Conservation (phyloP, 2,113 vertebrate species). For the Tetrao urogallus region DNA sequence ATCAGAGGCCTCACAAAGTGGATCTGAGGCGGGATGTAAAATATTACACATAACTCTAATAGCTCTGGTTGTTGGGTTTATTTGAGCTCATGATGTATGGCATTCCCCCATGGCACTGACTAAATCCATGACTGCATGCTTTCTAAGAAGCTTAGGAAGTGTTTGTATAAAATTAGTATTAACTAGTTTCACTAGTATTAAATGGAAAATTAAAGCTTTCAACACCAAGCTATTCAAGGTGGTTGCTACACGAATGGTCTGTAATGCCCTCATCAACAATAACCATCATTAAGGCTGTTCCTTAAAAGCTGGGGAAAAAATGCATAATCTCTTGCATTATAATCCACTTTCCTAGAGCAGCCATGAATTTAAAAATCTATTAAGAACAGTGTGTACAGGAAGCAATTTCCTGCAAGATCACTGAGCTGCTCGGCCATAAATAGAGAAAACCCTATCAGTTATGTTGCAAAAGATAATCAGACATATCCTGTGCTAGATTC, state of each 20-base stretch:
- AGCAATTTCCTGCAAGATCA: constrained; percentile 56
- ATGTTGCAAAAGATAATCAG: constrained; percentile 24
- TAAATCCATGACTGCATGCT: constrained; percentile 68
- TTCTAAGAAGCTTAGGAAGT: constrained; percentile 75
- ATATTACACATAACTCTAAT: constrained; percentile 61
- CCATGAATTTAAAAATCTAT: constrained; percentile 67
- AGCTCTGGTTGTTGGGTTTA: not conserved
- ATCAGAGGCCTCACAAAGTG: constrained; percentile 55
- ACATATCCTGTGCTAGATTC: not conserved
- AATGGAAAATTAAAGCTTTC: constrained; percentile 72
- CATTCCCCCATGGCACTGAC: constrained; percentile 44
- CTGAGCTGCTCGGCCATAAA: constrained; percentile 26
- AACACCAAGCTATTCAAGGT: constrained; percentile 55
- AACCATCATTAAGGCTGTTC: constrained; percentile 36
- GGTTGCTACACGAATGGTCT: constrained; percentile 33
- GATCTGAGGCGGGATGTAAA: constrained; percentile 24
- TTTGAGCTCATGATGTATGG: constrained; percentile 49
- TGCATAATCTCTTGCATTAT: constrained; percentile 58
- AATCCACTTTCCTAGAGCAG: constrained; percentile 62
- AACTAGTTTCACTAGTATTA: constrained; percentile 74
- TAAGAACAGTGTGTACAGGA: constrained; percentile 30
- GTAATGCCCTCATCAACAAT: constrained; percentile 59
- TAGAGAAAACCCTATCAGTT: constrained; percentile 28
- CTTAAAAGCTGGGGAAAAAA: constrained; percentile 66
- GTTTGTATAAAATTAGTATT: constrained; percentile 74